These are phyloP conservation scores for Elysia chlorotica DNA, from an alignment of 1,140 invertebrate species.

Conservation along the genomic window DNA sequence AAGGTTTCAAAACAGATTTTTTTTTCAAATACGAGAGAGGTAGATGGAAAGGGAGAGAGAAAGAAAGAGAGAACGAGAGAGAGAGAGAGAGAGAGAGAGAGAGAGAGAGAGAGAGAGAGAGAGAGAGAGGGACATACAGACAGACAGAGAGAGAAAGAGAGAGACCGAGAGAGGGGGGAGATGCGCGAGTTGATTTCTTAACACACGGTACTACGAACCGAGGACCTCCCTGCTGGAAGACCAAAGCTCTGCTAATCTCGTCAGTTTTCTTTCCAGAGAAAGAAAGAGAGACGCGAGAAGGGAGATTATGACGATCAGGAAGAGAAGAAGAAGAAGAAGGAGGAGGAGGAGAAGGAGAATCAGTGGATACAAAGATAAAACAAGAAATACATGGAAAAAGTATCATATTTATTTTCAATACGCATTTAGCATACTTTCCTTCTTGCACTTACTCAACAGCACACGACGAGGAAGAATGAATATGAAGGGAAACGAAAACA, in stretches of 20 bases:
- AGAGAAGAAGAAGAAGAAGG: background rate
- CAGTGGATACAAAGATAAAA: slow-evolving; percentile 1
- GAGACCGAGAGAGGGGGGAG: too few species aligned
- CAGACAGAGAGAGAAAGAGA: background rate
- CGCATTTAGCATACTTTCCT: background rate
- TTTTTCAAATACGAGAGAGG: too few species aligned
- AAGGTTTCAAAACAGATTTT: too few species aligned
- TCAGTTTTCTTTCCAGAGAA: too few species aligned
- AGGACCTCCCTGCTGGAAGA: too few species aligned
- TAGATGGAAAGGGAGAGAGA: too few species aligned
- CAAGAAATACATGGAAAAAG: background rate
- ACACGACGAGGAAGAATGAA: background rate
- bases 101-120: slow-evolving; percentile 8
- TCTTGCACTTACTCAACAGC: background rate
- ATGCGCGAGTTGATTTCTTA: too few species aligned
- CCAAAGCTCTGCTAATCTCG: too few species aligned
- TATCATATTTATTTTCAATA: background rate
- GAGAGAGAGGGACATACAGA: background rate
- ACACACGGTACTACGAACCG: too few species aligned
- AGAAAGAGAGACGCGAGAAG: too few species aligned
- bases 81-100: slow-evolving; percentile 10
- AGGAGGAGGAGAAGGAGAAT: background rate
- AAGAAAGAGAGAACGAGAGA: slow-evolving; percentile 8
- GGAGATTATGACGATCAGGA: background rate
- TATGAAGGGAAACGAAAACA: background rate